Percentiles rank a stretch among this genome's conserved stretches.
phyloP scores from a whole-genome alignment of 37 sponge, comb jelly and placozoan genomes.

The Bolinopsis microptera region DNA sequence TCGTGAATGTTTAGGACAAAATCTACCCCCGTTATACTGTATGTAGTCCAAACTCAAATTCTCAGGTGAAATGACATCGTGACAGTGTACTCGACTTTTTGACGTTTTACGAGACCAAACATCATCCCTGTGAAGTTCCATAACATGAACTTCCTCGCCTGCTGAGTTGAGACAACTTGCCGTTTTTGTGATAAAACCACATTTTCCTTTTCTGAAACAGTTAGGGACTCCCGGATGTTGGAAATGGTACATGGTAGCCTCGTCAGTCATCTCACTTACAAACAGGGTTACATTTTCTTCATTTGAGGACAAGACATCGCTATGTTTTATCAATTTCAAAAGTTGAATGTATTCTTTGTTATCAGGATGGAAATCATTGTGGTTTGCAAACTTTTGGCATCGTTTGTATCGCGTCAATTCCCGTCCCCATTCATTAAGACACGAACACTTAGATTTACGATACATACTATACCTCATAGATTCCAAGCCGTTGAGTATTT shows the following conservation, averaged over 20 bases:
- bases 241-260: not conserved
- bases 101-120: not conserved
- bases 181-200: not conserved
- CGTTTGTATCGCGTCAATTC: no score
- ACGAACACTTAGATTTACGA: not conserved
- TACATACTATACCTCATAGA: not conserved
- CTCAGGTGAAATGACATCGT: not conserved
- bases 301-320: not conserved
- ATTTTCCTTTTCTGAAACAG: not conserved
- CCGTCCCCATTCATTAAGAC: no score
- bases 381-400: no score
- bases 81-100: not conserved
- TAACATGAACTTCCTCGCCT: not conserved
- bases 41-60: no score
- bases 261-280: not conserved
- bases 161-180: no score
- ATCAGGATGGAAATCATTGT: not conserved
- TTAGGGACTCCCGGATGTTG: not conserved
- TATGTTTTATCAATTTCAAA: not conserved
- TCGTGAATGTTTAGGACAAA: no score
- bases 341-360: not conserved
- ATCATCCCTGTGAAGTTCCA: not conserved
- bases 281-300: not conserved
- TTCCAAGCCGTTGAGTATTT: not conserved
- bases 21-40: no score